Base-by-base conservation (phyloP, 1,140 invertebrate species). In the Lordiphosa stackelbergi region DNA sequence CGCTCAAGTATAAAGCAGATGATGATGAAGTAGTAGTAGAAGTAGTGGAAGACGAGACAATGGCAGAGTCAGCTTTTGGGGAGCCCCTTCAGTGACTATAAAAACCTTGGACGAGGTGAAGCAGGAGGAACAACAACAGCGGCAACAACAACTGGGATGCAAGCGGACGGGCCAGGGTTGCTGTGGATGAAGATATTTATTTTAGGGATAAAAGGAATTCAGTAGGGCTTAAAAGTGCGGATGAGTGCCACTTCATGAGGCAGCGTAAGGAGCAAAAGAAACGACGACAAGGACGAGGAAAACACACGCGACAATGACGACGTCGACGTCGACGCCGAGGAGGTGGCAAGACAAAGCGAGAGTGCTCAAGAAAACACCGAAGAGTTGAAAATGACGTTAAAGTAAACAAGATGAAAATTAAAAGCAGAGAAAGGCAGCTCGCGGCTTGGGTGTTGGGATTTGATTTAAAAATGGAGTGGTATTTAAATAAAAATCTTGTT, bases 171-270 rank as follows among this genome's bases (percentile, higher is more conserved):
- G 53, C 59, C 9, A 43, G 9, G 12, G 57, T 24, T 53, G 63
- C 78, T 64, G 58, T 77, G 72, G 81, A 85, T 85, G 74, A 85
- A 85, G 75, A 85, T 85, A 85, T 85, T 85, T 85, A 85, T 85
- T 79, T 85, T 85, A 85, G 81, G 81, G 81, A 85, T 85, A 85
- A 85, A 85, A 85, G 79, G 81, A 85, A 85, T 85, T 85, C 81
- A 85, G 81, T 85, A 77, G 74, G 81, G 74, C 81, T 85, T 85
- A 81, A 85, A 79, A 85, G 81, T 85, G 79, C 81, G 72, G 81
- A 85, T 85, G 81, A 85, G 81, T 79, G 81, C 81, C 81, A 79
- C 81, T 85, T 75, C 81, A 85, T 66, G 63, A 79, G 74, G 43
- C 79, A 64, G 63, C 56, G 49, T 65, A 85, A 74, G 64, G 61